These are phyloP conservation scores for Epinotia nisella DNA, from an alignment of 2,888 invertebrate genomes.

Conservation along the genomic window DNA sequence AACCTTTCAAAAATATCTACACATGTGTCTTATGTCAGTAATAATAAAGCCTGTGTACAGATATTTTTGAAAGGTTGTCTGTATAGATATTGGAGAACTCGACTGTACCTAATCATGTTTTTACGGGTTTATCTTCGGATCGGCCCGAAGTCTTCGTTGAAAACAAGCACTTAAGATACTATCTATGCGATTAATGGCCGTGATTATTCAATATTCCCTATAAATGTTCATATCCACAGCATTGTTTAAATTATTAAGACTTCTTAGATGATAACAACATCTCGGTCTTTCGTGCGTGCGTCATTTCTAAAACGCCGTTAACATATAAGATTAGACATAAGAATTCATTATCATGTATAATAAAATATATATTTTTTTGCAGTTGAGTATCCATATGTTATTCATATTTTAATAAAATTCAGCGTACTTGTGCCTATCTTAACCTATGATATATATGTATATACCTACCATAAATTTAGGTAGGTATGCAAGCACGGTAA, in stretches of 20 bases:
- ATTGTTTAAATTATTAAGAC: slow-evolving; percentile 33
- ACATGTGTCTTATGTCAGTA: too few species aligned
- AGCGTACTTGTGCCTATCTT: too few species aligned
- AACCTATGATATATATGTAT: too few species aligned
- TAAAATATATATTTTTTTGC: background rate
- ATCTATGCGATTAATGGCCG: slow-evolving; percentile 35
- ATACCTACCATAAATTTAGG: too few species aligned
- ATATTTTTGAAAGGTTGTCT: too few species aligned
- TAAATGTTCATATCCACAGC: slow-evolving; percentile 19
- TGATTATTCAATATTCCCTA: slow-evolving; percentile 20
- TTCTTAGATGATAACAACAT: slow-evolving; percentile 12
- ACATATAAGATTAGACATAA: background rate
- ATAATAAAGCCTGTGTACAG: too few species aligned
- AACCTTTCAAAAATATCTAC: too few species aligned
- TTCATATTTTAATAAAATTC: too few species aligned
- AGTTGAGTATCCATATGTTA: too few species aligned
- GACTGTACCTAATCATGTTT: too few species aligned
- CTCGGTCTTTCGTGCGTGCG: background rate
- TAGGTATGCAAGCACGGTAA: background rate
- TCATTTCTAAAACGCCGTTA: slow-evolving; percentile 6
- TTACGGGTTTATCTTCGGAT: slow-evolving; percentile 26
- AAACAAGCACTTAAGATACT: slow-evolving; percentile 37
- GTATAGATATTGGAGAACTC: too few species aligned
- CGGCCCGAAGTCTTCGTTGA: slow-evolving; percentile 17
- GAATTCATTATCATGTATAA: background rate